These are phyloP conservation scores for Venturia canescens DNA, from an alignment of 1,140 invertebrate genomes.

Conservation along the genomic window DNA sequence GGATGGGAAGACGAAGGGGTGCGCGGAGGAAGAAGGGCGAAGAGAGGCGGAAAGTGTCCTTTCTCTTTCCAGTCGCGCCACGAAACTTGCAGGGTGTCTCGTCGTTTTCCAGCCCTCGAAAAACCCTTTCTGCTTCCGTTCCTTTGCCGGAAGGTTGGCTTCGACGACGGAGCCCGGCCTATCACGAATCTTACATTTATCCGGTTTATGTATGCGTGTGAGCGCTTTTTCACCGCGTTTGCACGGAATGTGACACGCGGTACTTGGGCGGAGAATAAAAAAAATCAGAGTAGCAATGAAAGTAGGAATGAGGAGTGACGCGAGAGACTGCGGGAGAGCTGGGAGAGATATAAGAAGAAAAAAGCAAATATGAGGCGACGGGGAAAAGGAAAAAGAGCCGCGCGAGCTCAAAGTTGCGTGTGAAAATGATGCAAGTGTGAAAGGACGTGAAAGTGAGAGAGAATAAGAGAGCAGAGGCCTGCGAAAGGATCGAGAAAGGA, in stretches of 20 bases:
- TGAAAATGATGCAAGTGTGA: conserved; percentile 30
- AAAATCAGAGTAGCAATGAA: background rate
- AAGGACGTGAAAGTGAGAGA: background rate
- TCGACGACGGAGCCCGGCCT: conserved; percentile 13
- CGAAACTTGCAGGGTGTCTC: conserved; percentile 22
- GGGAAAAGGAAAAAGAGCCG: background rate
- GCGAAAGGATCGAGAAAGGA: conserved; percentile 37
- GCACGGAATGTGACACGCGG: conserved; percentile 9
- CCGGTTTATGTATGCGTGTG: background rate
- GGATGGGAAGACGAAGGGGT: background rate
- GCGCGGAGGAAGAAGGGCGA: background rate
- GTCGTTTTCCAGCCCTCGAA: conserved; percentile 21
- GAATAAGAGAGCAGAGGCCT: background rate
- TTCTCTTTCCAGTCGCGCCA: conserved; percentile 4
- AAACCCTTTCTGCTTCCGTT: conserved; percentile 3
- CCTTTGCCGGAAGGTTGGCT: background rate
- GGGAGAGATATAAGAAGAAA: background rate
- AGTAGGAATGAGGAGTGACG: no score
- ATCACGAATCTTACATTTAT: conserved; percentile 24
- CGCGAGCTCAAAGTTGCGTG: background rate
- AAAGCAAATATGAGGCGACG: background rate
- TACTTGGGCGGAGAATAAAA: background rate
- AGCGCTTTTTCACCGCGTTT: conserved; percentile 21
- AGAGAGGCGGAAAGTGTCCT: background rate
- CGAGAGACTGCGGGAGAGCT: background rate